Base-by-base conservation (phyloP, 2,113 vertebrate genomes). In the Corythaixoides concolor region DNA sequence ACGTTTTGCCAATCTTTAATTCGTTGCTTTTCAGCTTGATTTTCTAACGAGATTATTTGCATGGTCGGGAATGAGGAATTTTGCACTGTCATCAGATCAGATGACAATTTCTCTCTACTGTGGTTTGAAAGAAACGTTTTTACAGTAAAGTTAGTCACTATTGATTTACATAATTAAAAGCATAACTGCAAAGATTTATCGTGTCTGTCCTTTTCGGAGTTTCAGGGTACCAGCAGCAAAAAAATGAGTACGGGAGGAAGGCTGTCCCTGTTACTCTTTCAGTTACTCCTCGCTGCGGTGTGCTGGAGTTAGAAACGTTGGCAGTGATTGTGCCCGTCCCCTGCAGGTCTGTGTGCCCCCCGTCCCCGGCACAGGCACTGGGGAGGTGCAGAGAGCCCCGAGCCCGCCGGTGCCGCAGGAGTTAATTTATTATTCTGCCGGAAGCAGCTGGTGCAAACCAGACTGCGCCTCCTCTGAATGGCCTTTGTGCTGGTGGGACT, bases 381-480 rank as follows among this genome's bases (percentile, higher is more conserved):
- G 53, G 22, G 28, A 72, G 53, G 6, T 17, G 21, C 6, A 9
- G 43, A 14, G 37, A 15, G 33, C 52, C 74, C 66, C 1, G 0
- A 56, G 9, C 50, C 30, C 24, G 33, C 39, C 1, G 2, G 62
- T 6, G 0, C 50, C 58, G 3, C 8, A 32, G 39, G 39, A 39
- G 39, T 39, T 39, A 39, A 7, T 22, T 23, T 3, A 1, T 27
- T 49, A 2, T 60, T 64, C 64, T 30, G 37, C 27, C 56, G 5
- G 1, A 24, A 30, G 56, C 9, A n/a, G 73, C 67, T 53, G 2
- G 1, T 7, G 15, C 47, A 30, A 84, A 16, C 37, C 52, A 15
- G 84, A 45, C 49, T 1, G 0, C 33, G 45, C 32, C 5, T 32
- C n/a, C 21, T 20, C 9, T 3, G 12, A 7, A 0, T 8, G 47